A percentile compares a stretch with the other conserved stretches of the same genome.
Evolutionary conservation across 2,888 invertebrate genomes (phyloP).

Genomic region (Pandemis corylana): DNA sequence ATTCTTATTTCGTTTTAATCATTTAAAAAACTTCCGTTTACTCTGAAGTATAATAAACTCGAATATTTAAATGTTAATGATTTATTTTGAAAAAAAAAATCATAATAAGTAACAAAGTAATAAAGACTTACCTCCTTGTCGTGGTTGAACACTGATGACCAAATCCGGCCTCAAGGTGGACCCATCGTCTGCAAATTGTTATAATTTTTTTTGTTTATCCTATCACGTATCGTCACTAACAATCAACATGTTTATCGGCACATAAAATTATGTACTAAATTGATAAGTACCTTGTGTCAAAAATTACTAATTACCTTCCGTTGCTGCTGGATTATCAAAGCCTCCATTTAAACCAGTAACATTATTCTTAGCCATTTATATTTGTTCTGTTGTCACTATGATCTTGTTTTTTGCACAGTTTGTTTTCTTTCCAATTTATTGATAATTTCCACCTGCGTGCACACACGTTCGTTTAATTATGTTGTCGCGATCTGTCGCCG

Average conservation of each 20-base stretch:
- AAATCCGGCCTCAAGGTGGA: constrained; percentile 62
- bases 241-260: constrained; percentile 9
- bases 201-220: not conserved
- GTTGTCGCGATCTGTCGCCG: constrained; percentile 60
- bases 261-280: constrained; percentile 13
- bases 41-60: no score
- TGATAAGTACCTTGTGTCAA: not conserved
- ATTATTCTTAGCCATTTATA: constrained; percentile 49
- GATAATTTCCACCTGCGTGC: constrained; percentile 13
- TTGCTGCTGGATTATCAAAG: constrained; percentile 64
- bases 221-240: constrained; percentile 3
- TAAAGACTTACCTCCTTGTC: constrained; percentile 56
- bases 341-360: constrained; percentile 50
- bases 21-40: no score
- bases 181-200: constrained; percentile 65
- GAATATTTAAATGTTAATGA: no score
- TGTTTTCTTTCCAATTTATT: not conserved
- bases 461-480: constrained; percentile 47
- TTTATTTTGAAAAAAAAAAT: no score
- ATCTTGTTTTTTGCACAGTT: constrained; percentile 3
- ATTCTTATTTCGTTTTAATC: no score
- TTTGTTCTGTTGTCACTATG: constrained; percentile 22
- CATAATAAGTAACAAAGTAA: no score
- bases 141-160: constrained; percentile 76
- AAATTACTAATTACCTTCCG: constrained; percentile 58